phyloP scores from a whole-genome alignment of 1,140 invertebrate genomes.

The Papilio aristodemus region DNA sequence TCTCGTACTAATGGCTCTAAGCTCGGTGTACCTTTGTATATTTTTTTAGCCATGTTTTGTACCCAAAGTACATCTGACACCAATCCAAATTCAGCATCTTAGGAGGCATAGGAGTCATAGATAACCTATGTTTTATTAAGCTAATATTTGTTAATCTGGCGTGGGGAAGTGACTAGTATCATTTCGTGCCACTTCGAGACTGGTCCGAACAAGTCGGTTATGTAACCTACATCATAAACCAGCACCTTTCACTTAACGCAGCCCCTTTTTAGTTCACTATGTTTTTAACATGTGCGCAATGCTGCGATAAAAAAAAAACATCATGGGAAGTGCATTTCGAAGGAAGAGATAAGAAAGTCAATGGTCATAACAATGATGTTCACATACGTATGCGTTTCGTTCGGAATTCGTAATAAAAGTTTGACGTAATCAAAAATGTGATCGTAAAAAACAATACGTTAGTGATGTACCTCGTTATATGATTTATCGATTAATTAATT shows the following conservation, averaged over 20 bases:
- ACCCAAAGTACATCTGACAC: too few relatives aligned
- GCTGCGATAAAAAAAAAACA: neutral
- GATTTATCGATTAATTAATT: too few relatives aligned
- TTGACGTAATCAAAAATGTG: too few relatives aligned
- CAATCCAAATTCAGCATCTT: too few relatives aligned
- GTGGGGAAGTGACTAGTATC: neutral
- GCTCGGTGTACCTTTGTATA: too few relatives aligned
- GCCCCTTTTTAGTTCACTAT: conserved; percentile 38
- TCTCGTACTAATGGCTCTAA: too few relatives aligned
- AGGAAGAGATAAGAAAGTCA: neutral
- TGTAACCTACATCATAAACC: conserved; percentile 34
- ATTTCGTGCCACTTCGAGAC: conserved; percentile 34
- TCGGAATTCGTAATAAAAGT: too few relatives aligned
- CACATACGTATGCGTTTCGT: too few relatives aligned
- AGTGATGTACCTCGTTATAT: too few relatives aligned
- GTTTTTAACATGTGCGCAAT: conserved; percentile 16
- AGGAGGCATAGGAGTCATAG: too few relatives aligned
- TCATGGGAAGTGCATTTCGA: neutral
- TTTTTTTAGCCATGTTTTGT: too few relatives aligned
- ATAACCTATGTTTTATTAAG: neutral
- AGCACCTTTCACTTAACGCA: conserved; percentile 44
- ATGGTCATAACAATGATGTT: neutral
- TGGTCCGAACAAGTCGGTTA: conserved; percentile 27
- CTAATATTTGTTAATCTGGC: neutral
- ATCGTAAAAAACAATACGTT: too few relatives aligned